Percentiles rank a stretch among this genome's conserved stretches.
Evolutionary conservation across 2,113 vertebrate species (phyloP).

Genomic region (Nansenia antarctica): DNA sequence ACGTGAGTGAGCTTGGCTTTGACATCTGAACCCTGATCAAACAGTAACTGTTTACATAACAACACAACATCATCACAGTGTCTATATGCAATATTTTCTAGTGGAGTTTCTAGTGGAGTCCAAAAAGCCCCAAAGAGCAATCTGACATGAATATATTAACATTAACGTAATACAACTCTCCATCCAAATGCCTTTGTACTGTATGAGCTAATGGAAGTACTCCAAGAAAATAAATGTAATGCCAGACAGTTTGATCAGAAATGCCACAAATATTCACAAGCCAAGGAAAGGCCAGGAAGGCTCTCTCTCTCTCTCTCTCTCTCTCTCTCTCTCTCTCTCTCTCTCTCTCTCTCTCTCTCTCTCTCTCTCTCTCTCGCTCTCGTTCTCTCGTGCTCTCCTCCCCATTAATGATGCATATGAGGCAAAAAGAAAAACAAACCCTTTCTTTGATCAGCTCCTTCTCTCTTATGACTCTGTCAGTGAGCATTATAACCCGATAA

Average conservation of each 20-base stretch:
- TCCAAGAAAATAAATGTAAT: constrained; percentile 40
- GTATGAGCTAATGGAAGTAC: constrained; percentile 55
- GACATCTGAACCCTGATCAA: not conserved
- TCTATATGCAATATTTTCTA: not conserved
- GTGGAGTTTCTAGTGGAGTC: not conserved
- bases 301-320: constrained; percentile 6
- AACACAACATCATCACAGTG: constrained; percentile 7
- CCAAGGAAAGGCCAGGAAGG: constrained; percentile 18
- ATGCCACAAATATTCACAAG: constrained; percentile 51
- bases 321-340: constrained; percentile 13
- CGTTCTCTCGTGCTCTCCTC: not conserved
- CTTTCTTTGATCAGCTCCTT: constrained; percentile 56
- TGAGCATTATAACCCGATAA: constrained; percentile 60
- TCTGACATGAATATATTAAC: constrained; percentile 7
- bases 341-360: constrained; percentile 20
- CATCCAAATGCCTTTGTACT: constrained; percentile 43
- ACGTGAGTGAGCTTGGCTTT: not conserved
- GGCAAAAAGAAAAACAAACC: no score
- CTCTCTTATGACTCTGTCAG: constrained; percentile 55
- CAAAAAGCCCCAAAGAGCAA: not conserved
- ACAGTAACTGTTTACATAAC: constrained; percentile 25
- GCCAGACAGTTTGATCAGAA: constrained; percentile 49
- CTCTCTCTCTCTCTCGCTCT: constrained; percentile 11
- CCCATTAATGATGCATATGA: constrained; percentile 25
- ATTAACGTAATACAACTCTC: constrained; percentile 14